Percentiles rank a stretch among this genome's conserved stretches.
phyloP scores from a whole-genome alignment of 2,888 invertebrate species.

The Chalcosyrphus nemorum region DNA sequence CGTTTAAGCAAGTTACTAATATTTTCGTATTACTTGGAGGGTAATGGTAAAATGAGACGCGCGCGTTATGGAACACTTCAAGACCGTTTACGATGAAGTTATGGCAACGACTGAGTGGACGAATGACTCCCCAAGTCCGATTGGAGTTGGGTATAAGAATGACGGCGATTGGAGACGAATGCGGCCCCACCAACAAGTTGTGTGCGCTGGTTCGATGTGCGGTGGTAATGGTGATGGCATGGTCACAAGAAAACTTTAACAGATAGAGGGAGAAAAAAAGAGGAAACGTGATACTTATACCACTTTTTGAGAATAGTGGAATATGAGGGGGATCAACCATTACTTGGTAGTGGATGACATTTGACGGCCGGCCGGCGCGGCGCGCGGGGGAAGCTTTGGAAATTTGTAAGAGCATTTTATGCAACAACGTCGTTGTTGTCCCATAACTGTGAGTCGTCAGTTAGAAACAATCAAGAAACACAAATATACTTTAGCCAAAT shows the following conservation, averaged over 20 bases:
- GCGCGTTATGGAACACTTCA: constrained; percentile 30
- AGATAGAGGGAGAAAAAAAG: constrained; percentile 61
- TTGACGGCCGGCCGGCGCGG: background rate
- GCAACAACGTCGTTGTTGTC: constrained; percentile 31
- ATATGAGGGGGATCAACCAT: background rate
- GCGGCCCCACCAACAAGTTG: constrained; percentile 65
- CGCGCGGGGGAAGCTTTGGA: constrained; percentile 29
- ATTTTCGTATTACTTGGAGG: constrained; percentile 53
- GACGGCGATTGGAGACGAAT: constrained; percentile 42
- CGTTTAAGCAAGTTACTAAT: constrained; percentile 4
- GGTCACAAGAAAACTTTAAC: constrained; percentile 52
- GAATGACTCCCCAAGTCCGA: constrained; percentile 57
- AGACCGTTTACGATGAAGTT: constrained; percentile 70
- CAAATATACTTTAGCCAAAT: constrained; percentile 50
- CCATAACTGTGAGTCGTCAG: constrained; percentile 16
- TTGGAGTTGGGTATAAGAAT: constrained; percentile 55
- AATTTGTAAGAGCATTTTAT: constrained; percentile 33
- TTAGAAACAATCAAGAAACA: constrained; percentile 37
- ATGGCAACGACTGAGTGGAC: constrained; percentile 68
- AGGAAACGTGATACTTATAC: constrained; percentile 68
- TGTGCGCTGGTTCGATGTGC: constrained; percentile 64
- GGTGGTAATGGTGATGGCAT: constrained; percentile 42
- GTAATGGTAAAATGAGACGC: constrained; percentile 9
- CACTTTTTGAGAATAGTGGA: constrained; percentile 19
- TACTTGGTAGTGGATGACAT: constrained; percentile 16